Base-by-base conservation (phyloP, 2,113 vertebrate species). In the Thunnus maccoyii region DNA sequence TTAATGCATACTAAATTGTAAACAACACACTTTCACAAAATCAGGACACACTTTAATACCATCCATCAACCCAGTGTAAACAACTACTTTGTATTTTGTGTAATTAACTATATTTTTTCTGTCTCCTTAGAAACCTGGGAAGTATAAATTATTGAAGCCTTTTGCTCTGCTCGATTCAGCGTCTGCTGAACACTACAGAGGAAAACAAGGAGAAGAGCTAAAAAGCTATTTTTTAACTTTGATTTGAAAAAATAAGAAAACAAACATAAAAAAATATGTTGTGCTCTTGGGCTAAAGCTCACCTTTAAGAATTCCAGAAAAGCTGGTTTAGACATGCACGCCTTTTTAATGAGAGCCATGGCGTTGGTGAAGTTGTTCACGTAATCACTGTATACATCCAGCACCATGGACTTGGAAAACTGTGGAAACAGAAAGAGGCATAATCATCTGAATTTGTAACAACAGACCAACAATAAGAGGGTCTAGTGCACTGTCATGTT, bases 321-420 rank as follows among this genome's bases (percentile, higher is more conserved):
- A 0, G 97, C 94, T 0, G 97, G 98, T 64, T 98, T 99, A 88
- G 97, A 99, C 86, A 99, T 93, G 65, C 98, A 99, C 3, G 98
- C 98, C 86, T 97, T 98, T 91, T 99, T 99, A 82, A 99, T 98
- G 62, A 99, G 94, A 1, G 97, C 95, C 98, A 99, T 99, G 92
- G 98, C 97, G 0, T 92, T 95, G 86, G 97, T 99, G 94, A 99
- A 99, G 94, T 99, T 99, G 94, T 99, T 99, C 87, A 99, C 97
- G 0, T 99, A 99, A 30, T 99, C 97, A 0, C 97, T 99, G 94
- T 99, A 99, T 3, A 99, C 96, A 0, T 99, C 97, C 55, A 99
- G 89, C 74, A 99, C 98, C 97, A 99, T 98, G 3, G 98, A 99
- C 93, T 99, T 99, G 86, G 98, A 99, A 88, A 99, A 99, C 98